Evolutionary conservation across 2,888 invertebrate species (phyloP).

Genomic region (Microplitis deprimator): DNA sequence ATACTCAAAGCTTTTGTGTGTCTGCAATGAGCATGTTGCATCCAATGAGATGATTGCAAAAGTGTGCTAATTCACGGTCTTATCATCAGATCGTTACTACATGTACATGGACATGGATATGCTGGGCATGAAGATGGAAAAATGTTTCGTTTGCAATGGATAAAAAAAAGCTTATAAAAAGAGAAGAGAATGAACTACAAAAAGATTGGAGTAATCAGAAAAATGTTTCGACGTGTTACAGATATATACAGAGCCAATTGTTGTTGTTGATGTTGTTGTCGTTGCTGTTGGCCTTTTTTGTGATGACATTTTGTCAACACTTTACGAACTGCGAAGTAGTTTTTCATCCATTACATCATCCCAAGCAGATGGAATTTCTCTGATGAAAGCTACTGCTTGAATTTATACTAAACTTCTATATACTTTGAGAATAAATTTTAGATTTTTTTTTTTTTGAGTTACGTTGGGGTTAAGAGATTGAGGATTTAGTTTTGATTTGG

Average conservation of each 20-base stretch:
- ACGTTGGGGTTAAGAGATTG: background rate
- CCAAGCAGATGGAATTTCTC: slow-evolving; percentile 15
- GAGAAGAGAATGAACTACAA: background rate
- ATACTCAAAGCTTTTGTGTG: slow-evolving; percentile 21
- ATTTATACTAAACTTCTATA: background rate
- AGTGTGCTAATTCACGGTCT: slow-evolving; percentile 26
- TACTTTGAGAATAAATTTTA: background rate
- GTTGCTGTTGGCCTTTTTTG: background rate
- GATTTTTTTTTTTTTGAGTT: background rate
- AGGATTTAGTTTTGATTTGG: background rate
- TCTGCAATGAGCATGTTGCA: slow-evolving; percentile 7
- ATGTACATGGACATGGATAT: background rate
- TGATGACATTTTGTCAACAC: background rate
- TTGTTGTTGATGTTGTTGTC: background rate
- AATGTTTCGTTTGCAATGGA: background rate
- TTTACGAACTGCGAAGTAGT: background rate
- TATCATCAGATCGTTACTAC: slow-evolving; percentile 4
- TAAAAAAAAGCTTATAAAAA: background rate
- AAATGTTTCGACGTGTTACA: background rate
- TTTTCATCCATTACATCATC: slow-evolving; percentile 18
- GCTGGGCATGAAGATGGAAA: background rate
- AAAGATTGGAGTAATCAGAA: background rate
- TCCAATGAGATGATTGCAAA: slow-evolving; percentile 11
- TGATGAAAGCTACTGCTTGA: background rate
- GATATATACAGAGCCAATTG: background rate